Evolutionary conservation across 2,113 vertebrate genomes (phyloP), one percentile per base, ranked within the genome.

Genomic region (Todiramphus chloris): DNA sequence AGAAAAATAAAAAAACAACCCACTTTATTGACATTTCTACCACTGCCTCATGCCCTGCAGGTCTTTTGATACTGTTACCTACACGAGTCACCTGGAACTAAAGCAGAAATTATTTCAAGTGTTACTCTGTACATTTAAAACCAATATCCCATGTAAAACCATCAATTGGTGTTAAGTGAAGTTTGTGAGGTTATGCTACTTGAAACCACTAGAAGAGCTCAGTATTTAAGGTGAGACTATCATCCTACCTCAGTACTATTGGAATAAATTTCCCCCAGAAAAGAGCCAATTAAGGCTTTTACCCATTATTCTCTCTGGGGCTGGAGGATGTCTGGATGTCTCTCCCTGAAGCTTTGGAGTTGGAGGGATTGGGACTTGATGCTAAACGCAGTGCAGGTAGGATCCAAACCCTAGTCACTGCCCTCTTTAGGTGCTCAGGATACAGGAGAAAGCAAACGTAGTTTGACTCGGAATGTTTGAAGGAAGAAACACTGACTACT

Each of bases 381-480:
- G 31, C 68, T 37, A 51, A 50, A 2, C 19, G 30, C 73, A 90
- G 28, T 7, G 33, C 15, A 41, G 0, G 0, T 0, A 94, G 81
- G 56, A 39, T 46, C 33, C 62, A 84, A 9, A 2, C 18, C 39
- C 41, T 41, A 28, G 10, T 55, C 58, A 31, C 60, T 94, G 83
- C 73, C 16, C 43, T 33, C 51, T 80, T 41, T 70, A 56, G 31
- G 16, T 31, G 13, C 15, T 72, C 30, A 78, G 53, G 33, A 31
- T 10, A 23, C 16, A 89, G 55, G 10, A 83, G 72, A 86, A 67
- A 78, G 28, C 51, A 89, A 67, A 11, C 2, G 13, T 33, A 39
- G 48, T 87, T 16, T 55, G 43, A 28, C 24, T 87, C 16, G 23
- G 25, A 94, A 39, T 39, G 30, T 31, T 2, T 41, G 16, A 51